phyloP scores from a whole-genome alignment of 2,113 vertebrate genomes.

The Peromyscus maniculatus region DNA sequence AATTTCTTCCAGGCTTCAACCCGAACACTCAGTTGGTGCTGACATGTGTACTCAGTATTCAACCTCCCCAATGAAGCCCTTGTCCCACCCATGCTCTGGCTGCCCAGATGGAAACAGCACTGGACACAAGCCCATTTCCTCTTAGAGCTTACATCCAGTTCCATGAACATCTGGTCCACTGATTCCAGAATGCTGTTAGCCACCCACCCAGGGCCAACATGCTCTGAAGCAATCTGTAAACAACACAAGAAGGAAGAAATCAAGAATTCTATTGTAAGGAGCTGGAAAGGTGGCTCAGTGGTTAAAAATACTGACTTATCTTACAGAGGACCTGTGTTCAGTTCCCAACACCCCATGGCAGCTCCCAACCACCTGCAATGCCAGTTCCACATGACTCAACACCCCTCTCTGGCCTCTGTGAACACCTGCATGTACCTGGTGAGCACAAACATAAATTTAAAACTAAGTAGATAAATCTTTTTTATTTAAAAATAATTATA shows the following conservation, averaged over 20 bases:
- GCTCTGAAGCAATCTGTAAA: not conserved
- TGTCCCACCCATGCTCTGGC: rapidly evolving
- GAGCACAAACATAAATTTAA: not conserved
- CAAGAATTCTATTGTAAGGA: not conserved
- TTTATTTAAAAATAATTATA: not conserved
- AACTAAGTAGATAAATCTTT: not conserved
- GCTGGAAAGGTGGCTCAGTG: not conserved
- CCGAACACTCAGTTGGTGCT: too few species aligned
- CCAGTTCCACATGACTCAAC: not conserved
- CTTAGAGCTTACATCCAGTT: not conserved
- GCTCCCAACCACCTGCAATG: not conserved
- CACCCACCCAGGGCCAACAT: not conserved
- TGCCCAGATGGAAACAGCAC: not conserved
- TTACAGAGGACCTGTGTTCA: not conserved
- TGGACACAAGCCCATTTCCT: rapidly evolving
- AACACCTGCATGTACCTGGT: not conserved
- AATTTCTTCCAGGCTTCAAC: not conserved
- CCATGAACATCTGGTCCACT: not conserved
- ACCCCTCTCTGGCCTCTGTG: not conserved
- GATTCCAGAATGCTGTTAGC: rapidly evolving
- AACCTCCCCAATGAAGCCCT: too few species aligned
- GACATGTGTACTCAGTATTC: not conserved
- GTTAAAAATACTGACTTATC: not conserved
- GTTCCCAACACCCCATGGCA: not conserved
- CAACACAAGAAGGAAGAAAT: not conserved